Evolutionary conservation across 2,888 invertebrate species (phyloP), one percentile per base, ranked within the genome.

Genomic region (Papilio gigon): DNA sequence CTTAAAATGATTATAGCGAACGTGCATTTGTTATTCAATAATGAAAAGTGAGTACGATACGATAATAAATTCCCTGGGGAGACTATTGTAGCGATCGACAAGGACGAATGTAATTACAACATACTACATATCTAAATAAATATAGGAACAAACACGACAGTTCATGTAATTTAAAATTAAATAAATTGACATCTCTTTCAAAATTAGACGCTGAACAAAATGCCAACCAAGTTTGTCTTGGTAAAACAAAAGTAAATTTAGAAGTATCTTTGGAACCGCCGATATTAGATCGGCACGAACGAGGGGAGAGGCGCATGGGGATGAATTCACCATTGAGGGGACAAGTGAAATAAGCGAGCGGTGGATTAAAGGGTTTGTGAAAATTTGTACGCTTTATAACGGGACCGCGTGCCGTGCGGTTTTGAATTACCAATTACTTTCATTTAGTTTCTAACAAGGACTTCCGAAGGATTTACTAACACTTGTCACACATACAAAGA

Each of bases 391-490:
- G 85, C 87, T 81, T 86, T 86, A 87, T 87, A 88, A 86, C 88
- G 79, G 76, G 76, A 71, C 71, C 77, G 70, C 78, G 78, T 84
- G 88, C 85, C 78, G 76, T 83, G 84, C 83, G 86, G 91, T 90
- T 88, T 92, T 85, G 86, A 88, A 86, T 92, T 91, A 90, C 92
- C 92, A 92, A 92, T 92, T 91, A 92, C 81, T 82, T 84, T 87
- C 85, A 84, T 85, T 88, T 86, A 82, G 84, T 86, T 82, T 81
- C 76, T 84, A 85, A 87, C 87, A 84, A 85, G 84, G 84, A 75
- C 79, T 78, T 79, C 75, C 73, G 74, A 74, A 67, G 70, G 73
- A 72, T 76, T 76, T 74, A 75, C 73, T 72, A 37, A 71, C 73
- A 72, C 63, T 66, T 60, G 60, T 60, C 66, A 60, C 47, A 17